phyloP scores from a whole-genome alignment of 2,888 invertebrate genomes.

The Limnephilus lunatus region DNA sequence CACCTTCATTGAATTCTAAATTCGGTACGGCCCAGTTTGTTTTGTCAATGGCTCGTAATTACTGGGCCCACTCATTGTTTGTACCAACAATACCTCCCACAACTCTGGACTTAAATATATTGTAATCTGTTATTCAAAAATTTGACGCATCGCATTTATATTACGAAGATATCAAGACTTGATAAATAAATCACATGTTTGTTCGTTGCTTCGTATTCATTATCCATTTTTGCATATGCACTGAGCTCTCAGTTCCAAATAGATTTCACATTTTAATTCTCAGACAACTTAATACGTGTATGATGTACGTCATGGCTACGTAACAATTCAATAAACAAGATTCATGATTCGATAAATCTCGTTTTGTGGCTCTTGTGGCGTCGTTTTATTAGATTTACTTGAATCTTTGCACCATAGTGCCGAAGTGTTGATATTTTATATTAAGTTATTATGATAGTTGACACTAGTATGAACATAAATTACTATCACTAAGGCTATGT shows the following conservation, averaged over 20 bases:
- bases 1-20: slow-evolving; percentile 46
- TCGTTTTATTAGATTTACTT: not conserved
- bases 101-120: not conserved
- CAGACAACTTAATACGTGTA: not conserved
- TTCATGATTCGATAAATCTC: not conserved
- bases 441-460: not conserved
- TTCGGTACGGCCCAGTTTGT: slow-evolving; percentile 48
- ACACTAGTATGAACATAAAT: not conserved
- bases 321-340: slow-evolving; percentile 5
- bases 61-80: slow-evolving; percentile 29
- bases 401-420: not conserved
- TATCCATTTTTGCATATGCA: slow-evolving; percentile 16
- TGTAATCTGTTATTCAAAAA: slow-evolving; percentile 17
- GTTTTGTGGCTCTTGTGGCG: not conserved
- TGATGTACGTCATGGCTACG: slow-evolving; percentile 20
- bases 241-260: not conserved
- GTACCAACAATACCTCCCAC: slow-evolving; percentile 37
- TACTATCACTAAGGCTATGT: too few species aligned
- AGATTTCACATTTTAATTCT: slow-evolving; percentile 17
- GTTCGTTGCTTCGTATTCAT: slow-evolving; percentile 29
- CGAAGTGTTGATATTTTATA: not conserved
- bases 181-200: slow-evolving; percentile 36
- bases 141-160: slow-evolving; percentile 33
- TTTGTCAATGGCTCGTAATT: slow-evolving; percentile 42
- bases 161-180: slow-evolving; percentile 38